These are phyloP conservation scores for Capitella teleta DNA, from an alignment of 1,140 invertebrate species.

Conservation along the genomic window DNA sequence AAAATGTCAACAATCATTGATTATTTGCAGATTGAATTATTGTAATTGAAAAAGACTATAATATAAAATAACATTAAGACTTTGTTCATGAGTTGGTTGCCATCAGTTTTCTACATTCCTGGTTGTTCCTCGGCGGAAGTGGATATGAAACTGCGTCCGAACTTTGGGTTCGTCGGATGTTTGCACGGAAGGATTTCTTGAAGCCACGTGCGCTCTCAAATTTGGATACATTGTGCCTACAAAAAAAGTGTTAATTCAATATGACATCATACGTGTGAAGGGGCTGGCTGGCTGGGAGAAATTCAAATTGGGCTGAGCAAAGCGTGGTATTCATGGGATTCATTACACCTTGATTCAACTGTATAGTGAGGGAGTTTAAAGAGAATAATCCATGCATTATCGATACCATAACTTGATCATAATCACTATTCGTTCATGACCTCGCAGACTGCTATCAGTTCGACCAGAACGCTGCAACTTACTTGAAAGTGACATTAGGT, in stretches of 20 bases:
- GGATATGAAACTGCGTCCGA: not conserved
- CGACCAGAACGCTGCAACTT: slow-evolving; percentile 1
- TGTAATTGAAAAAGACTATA: not conserved
- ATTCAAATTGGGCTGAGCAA: too few species aligned
- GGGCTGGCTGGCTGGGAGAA: too few species aligned
- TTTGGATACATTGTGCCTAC: not conserved
- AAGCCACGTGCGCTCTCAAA: not conserved
- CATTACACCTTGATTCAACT: too few species aligned
- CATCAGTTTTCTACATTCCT: not conserved
- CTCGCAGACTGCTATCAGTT: too few species aligned
- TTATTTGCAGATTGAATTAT: too few species aligned
- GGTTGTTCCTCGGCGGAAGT: not conserved
- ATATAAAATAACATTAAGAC: not conserved
- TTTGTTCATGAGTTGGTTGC: not conserved
- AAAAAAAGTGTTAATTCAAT: too few species aligned
- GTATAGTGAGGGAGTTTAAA: too few species aligned
- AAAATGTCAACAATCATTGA: not conserved
- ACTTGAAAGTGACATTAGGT: slow-evolving; percentile 3
- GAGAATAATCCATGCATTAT: too few species aligned
- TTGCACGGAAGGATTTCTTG: not conserved
- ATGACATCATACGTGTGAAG: too few species aligned
- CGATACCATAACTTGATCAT: too few species aligned
- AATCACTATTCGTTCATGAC: too few species aligned
- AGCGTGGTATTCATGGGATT: too few species aligned
- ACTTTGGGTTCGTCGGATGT: not conserved